These are phyloP conservation scores for Gouania willdenowi DNA, from an alignment of 2,797 vertebrate genomes.

Conservation along the genomic window DNA sequence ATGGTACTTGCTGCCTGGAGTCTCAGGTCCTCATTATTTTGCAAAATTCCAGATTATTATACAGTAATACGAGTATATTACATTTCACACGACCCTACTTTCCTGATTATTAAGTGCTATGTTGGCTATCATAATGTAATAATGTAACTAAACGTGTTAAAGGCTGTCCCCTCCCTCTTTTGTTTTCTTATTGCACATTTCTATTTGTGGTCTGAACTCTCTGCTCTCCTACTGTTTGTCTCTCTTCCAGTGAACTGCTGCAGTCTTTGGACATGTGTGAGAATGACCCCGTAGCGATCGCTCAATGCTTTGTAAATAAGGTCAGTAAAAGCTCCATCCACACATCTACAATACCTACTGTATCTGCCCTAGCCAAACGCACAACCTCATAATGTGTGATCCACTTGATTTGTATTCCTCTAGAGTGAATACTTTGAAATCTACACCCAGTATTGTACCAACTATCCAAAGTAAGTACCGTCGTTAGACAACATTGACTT, in stretches of 20 bases:
- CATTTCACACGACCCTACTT: too few relatives aligned
- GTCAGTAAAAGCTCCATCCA: conserved; percentile 59
- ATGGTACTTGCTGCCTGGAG: too few relatives aligned
- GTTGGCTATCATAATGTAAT: too few relatives aligned
- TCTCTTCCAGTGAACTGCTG: conserved; percentile 82
- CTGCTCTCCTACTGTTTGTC: not conserved
- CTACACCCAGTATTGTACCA: conserved; percentile 98
- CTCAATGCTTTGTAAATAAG: conserved; percentile 91
- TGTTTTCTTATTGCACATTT: not conserved
- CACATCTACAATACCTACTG: not conserved
- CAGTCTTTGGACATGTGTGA: conserved; percentile 90
- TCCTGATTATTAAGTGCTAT: too few relatives aligned
- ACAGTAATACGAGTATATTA: too few relatives aligned
- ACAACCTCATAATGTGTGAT: conserved; percentile 5
- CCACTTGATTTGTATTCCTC: conserved; percentile 19
- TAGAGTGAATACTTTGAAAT: conserved; percentile 96
- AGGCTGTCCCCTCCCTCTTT: not conserved
- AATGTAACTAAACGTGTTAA: too few relatives aligned
- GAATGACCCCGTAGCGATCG: conserved; percentile 88
- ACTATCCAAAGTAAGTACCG: conserved; percentile 94
- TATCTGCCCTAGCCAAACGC: not conserved
- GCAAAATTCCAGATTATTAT: too few relatives aligned
- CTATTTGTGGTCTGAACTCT: not conserved
- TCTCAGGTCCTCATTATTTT: too few relatives aligned
- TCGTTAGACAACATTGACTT: too few relatives aligned